Percentiles rank a stretch among this genome's conserved stretches.
Conservation (phyloP, 1,140 invertebrate species). For the Rhopalosiphum maidis region DNA sequence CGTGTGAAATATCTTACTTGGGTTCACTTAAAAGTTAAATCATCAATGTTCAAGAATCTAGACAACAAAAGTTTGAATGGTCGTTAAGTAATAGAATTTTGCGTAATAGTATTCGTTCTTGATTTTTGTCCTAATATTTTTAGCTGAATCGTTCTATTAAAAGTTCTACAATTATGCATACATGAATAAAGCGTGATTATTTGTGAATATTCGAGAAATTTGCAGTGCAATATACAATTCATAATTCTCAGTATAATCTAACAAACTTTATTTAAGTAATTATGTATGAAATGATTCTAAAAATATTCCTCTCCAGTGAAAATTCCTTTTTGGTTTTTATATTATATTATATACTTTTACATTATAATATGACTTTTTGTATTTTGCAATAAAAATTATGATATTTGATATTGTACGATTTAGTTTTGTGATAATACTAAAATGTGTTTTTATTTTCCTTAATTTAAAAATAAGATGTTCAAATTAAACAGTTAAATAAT, state of each 20-base stretch:
- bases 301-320: not conserved
- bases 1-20: not conserved
- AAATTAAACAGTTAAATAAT: not conserved
- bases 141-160: not conserved
- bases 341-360: no score
- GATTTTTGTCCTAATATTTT: not conserved
- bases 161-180: not conserved
- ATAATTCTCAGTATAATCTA: not conserved
- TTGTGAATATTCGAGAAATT: not conserved
- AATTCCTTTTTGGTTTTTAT: not conserved
- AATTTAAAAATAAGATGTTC: not conserved
- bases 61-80: not conserved
- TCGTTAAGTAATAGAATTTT: not conserved
- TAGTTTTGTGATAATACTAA: not conserved
- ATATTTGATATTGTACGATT: not conserved
- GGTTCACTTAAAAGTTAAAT: constrained; percentile 3
- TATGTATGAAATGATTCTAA: not conserved
- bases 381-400: not conserved
- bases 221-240: not conserved
- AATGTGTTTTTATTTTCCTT: not conserved
- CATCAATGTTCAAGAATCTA: not conserved
- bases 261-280: not conserved
- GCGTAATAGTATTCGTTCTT: not conserved
- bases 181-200: not conserved
- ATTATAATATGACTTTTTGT: no score